phyloP scores from a whole-genome alignment of 2,113 vertebrate species.

The Panurus biarmicus region DNA sequence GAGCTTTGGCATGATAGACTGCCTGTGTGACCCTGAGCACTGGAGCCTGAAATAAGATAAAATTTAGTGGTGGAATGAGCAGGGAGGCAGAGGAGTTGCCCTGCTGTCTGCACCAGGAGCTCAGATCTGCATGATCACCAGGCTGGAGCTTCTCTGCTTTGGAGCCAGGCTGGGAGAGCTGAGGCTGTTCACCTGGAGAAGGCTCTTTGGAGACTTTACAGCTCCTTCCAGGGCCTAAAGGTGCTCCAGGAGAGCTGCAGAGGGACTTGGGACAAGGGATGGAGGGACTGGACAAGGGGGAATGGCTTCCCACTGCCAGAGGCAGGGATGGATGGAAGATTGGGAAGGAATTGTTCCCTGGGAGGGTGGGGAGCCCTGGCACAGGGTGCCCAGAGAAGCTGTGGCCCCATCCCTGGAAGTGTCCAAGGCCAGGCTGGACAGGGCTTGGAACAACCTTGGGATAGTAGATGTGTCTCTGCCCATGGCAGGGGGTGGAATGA shows the following conservation, averaged over 20 bases:
- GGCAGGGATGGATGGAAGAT: neutral
- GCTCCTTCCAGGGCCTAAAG: neutral
- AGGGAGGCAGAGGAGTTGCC: neutral
- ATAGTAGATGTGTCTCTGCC: fast-evolving
- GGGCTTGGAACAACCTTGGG: neutral
- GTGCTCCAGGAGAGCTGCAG: neutral
- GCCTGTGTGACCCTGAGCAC: neutral
- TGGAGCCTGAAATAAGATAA: neutral
- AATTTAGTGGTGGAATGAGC: fast-evolving
- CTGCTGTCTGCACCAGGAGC: neutral
- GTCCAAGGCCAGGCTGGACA: fast-evolving
- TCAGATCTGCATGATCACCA: fast-evolving
- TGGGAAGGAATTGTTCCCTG: neutral
- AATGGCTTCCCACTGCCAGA: neutral
- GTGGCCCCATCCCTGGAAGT: neutral
- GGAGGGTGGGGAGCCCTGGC: fast-evolving
- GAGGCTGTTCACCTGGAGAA: neutral
- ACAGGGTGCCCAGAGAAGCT: neutral
- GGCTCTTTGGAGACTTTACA: neutral
- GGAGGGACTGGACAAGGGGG: neutral
- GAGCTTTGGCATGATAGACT: neutral
- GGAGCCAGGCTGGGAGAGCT: neutral
- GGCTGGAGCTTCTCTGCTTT: neutral
- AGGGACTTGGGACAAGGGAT: neutral
- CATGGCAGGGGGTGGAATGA: fast-evolving